Conservation (phyloP, 2,888 invertebrate genomes). For the Scaptomyza polygonia region DNA sequence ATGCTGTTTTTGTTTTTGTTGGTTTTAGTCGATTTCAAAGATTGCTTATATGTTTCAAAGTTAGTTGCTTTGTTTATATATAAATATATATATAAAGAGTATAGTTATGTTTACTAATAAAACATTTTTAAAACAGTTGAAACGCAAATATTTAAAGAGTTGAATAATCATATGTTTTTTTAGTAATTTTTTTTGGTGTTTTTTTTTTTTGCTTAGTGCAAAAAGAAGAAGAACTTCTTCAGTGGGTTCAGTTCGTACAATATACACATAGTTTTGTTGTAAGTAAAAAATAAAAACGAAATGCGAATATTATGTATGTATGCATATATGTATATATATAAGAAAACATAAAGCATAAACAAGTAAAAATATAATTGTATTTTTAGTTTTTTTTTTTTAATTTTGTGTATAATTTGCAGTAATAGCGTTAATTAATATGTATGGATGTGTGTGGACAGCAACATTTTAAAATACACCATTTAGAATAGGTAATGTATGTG, state of each 20-base stretch:
- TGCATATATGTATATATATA: conserved; percentile 41
- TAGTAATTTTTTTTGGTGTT: conserved; percentile 23
- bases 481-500: conserved; percentile 30
- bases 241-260: conserved; percentile 77
- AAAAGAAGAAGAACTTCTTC: conserved; percentile 74
- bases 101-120: conserved; percentile 44
- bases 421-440: conserved; percentile 52
- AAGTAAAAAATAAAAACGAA: conserved; percentile 72
- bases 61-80: conserved; percentile 68
- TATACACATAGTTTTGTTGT: conserved; percentile 43
- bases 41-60: conserved; percentile 81
- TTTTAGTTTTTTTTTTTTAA: conserved; percentile 22
- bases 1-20: conserved; percentile 23
- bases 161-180: conserved; percentile 38
- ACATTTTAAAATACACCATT: conserved; percentile 70
- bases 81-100: conserved; percentile 4
- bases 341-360: conserved; percentile 57
- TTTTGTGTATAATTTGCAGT: conserved; percentile 33
- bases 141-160: conserved; percentile 60
- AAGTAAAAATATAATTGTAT: conserved; percentile 54
- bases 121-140: conserved; percentile 46
- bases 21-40: conserved; percentile 72
- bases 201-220: conserved; percentile 69
- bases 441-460: conserved; percentile 68
- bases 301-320: conserved; percentile 56